Base-by-base conservation (phyloP, 2,888 invertebrate species). In the Xestoiulus laeticollis region DNA sequence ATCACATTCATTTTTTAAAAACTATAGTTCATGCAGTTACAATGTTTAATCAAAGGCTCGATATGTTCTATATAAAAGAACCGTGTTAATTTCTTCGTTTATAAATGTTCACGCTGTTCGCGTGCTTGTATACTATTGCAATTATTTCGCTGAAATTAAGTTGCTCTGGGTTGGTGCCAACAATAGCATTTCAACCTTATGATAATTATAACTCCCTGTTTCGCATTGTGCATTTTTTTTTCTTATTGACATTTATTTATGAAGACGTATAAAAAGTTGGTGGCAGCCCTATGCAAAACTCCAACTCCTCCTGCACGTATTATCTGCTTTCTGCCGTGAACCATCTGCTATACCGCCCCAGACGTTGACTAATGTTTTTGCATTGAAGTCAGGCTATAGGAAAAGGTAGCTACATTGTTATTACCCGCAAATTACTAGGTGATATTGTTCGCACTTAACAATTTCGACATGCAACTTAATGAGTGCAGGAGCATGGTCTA, bases 341-440 rank as follows among this genome's bases (percentile, higher is more conserved):
- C 68, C 68, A 68, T 68, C 68, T 68, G 68, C 68, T 26, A 68
- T 68, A 68, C 68, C 68, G 68, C 68, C 68, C 68, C 68, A 68
- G 68, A 68, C 68, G 68, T 68, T 68, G 68, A 68, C 68, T 68
- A 68, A 68, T 68, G 68, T 68, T 68, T 48, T 68, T 10, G 26
- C 68, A 68, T 68, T 68, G 68, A 68, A 68, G 68, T 68, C 26
- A 68, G 68, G 68, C 68, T 26, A 68, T 68, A 26, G 68, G 68
- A 68, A 68, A 68, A 68, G 68, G 68, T 68, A n/a, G 68, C 68
- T 68, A 68, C 68, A 68, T 68, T 68, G 68, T 68, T 68, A 68
- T 68, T 68, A 68, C 68, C 68, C 68, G 68, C 68, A 68, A 68
- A 68, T 68, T 68, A 68, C 68, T 68, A 68, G 68, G 68, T 68